Conservation (phyloP, 1,140 invertebrate genomes). For the Lineus longissimus region DNA sequence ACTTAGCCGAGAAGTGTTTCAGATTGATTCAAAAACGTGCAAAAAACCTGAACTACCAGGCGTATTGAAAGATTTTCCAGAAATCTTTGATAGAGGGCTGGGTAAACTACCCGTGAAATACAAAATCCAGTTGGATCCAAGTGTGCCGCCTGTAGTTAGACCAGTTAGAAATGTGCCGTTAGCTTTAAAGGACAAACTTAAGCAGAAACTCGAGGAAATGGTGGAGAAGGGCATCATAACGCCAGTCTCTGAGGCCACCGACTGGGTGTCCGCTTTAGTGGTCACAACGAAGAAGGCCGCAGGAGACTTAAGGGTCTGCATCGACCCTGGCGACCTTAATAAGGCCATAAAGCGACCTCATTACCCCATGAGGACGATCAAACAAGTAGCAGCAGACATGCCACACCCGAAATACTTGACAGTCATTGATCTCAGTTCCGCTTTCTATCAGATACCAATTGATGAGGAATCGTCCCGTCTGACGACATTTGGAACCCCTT, state of each 20-base stretch:
- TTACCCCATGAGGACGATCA: conserved; percentile 16
- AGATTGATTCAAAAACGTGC: no score
- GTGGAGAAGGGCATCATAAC: conserved; percentile 20
- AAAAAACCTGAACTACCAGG: no score
- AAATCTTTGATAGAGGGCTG: no score
- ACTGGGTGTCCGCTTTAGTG: conserved; percentile 23
- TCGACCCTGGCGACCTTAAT: conserved; percentile 30
- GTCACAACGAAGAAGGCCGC: conserved; percentile 7
- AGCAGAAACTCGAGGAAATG: conserved; percentile 17
- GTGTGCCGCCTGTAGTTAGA: conserved; percentile 15
- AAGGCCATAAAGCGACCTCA: conserved; percentile 25
- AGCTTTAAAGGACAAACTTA: conserved; percentile 9
- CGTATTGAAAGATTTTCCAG: no score
- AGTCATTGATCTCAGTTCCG: conserved; percentile 13
- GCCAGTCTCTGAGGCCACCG: conserved; percentile 20
- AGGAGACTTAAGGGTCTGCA: conserved; percentile 21
- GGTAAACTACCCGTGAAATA: conserved; percentile 17
- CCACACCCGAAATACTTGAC: conserved; percentile 18
- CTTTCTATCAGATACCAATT: conserved; percentile 21
- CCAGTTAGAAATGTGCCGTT: conserved; percentile 11
- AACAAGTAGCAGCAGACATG: conserved; percentile 16
- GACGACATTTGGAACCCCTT: not conserved
- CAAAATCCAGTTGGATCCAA: conserved; percentile 12
- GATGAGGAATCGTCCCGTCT: conserved; percentile 10
- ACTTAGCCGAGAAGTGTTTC: no score